Conservation (phyloP, 2,797 vertebrate genomes). For the Eidolon dupreanum region DNA sequence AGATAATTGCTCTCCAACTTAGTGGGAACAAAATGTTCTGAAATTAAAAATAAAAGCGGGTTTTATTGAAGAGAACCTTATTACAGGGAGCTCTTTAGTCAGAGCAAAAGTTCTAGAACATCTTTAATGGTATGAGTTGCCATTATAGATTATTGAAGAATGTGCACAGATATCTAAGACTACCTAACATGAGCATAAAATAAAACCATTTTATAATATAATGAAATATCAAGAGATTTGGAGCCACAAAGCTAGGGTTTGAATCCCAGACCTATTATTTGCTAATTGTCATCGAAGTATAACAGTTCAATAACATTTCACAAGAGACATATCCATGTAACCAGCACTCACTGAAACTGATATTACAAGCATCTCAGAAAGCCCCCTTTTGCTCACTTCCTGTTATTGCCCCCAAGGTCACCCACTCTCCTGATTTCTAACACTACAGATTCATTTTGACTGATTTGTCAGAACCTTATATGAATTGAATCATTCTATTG, state of each 20-base stretch:
- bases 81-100: neutral
- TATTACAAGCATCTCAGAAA: neutral
- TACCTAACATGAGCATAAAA: neutral
- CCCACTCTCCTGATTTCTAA: neutral
- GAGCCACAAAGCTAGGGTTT: neutral
- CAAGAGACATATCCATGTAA: neutral
- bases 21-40: neutral
- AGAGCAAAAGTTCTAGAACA: neutral
- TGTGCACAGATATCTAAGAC: neutral
- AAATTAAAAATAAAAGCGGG: neutral
- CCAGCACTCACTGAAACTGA: neutral
- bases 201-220: neutral
- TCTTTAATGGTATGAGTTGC: neutral
- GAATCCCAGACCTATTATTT: neutral
- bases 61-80: neutral
- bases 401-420: neutral
- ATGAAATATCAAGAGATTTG: neutral
- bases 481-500: neutral
- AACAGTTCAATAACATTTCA: neutral
- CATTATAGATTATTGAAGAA: neutral
- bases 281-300: neutral
- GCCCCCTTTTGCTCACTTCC: neutral
- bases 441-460: neutral
- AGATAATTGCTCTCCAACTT: conserved; percentile 4
- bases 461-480: neutral